Conservation (phyloP, 2,113 vertebrate genomes). For the Sphyrna mokarran region DNA sequence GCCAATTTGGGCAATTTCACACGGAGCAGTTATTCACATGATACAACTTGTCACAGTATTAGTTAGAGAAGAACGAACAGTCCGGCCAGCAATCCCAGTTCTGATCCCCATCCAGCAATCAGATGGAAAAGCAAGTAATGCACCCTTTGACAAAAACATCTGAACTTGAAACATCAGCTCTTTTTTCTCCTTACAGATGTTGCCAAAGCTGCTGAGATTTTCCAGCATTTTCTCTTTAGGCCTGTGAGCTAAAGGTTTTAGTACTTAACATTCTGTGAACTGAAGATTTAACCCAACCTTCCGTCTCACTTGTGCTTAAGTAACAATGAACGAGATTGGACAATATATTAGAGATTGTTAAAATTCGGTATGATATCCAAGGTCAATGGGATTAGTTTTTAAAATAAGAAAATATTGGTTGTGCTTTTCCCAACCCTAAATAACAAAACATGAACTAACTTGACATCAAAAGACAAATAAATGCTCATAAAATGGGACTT, state of each 20-base stretch:
- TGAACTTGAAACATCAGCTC: no score
- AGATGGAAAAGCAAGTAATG: neutral
- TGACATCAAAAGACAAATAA: neutral
- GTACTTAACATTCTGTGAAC: neutral
- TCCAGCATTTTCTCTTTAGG: neutral
- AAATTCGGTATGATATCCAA: neutral
- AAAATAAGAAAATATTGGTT: neutral
- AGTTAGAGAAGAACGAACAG: neutral
- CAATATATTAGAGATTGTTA: neutral
- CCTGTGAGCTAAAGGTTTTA: neutral
- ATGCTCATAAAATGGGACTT: neutral
- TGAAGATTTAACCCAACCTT: neutral
- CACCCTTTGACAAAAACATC: no score
- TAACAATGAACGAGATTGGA: neutral
- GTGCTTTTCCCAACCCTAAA: neutral
- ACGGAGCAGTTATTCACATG: neutral
- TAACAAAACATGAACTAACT: neutral
- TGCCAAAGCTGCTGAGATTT: no score
- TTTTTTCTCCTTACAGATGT: no score
- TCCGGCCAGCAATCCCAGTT: neutral
- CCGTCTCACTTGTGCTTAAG: neutral
- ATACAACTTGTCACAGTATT: neutral
- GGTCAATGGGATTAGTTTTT: neutral
- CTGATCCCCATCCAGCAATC: neutral
- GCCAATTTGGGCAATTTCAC: neutral